Evolutionary conservation across 2,888 invertebrate genomes (phyloP).

Genomic region (Seira sanloemensis): DNA sequence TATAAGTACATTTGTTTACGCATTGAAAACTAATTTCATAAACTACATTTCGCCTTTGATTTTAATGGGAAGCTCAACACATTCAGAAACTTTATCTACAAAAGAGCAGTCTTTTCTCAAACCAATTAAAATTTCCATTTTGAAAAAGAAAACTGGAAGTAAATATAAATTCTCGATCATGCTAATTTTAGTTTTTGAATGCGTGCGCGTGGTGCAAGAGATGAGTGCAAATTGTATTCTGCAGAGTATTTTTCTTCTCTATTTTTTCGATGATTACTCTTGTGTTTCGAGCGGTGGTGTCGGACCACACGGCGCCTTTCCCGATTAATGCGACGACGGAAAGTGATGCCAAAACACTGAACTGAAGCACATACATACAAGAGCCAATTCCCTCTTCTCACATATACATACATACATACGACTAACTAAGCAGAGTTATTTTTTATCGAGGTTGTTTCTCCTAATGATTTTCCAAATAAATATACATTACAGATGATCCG

Average conservation of each 20-base stretch:
- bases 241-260: constrained; percentile 4
- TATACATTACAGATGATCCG: neutral
- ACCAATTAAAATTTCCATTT: too few relatives aligned
- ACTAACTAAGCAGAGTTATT: neutral
- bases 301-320: constrained; percentile 55
- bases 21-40: too few relatives aligned
- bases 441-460: constrained; percentile 6
- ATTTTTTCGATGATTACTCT: neutral
- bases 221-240: constrained; percentile 16
- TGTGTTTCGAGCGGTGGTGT: constrained; percentile 18
- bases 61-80: too few relatives aligned
- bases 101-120: too few relatives aligned
- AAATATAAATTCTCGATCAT: too few relatives aligned
- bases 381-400: neutral
- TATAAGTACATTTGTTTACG: too few relatives aligned
- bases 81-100: too few relatives aligned
- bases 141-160: too few relatives aligned
- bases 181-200: constrained; percentile 3
- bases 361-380: neutral
- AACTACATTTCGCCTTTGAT: too few relatives aligned
- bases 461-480: constrained; percentile 7
- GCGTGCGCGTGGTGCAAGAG: neutral
- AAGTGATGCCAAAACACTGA: constrained; percentile 55
- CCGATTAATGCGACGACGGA: constrained; percentile 53
- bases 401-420: neutral